A percentile compares a stretch with the other conserved stretches of the same genome.
phyloP scores from a whole-genome alignment of 2,797 vertebrate genomes.

The Parauchenoglanis ngamensis region DNA sequence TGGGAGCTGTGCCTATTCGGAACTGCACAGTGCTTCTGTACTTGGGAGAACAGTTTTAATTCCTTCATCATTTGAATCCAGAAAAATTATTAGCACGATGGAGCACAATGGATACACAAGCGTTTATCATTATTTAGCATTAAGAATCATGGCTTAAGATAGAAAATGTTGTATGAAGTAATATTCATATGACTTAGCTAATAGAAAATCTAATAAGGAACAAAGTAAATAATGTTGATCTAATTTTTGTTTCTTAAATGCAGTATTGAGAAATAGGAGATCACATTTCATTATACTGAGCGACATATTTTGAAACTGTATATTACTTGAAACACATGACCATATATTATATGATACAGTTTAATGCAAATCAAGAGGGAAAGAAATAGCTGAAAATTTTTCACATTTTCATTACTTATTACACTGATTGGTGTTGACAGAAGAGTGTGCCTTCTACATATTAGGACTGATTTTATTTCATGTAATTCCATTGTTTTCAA shows the following conservation, averaged over 20 bases:
- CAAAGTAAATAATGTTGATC: not conserved
- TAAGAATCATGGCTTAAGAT: not conserved
- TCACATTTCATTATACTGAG: not conserved
- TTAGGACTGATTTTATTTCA: constrained; percentile 59
- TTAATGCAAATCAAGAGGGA: constrained; percentile 8
- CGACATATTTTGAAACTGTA: not conserved
- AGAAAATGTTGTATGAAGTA: not conserved
- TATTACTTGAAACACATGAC: not conserved
- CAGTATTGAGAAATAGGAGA: not conserved
- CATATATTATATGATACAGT: not conserved
- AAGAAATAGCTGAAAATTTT: constrained; percentile 30
- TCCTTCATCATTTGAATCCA: not conserved
- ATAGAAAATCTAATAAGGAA: not conserved
- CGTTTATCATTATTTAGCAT: no score
- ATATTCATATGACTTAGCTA: not conserved
- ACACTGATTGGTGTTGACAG: constrained; percentile 45
- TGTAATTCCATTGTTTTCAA: constrained; percentile 59
- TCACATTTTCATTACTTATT: constrained; percentile 46
- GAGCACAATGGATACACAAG: not conserved
- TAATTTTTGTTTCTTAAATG: not conserved
- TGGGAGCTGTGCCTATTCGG: not conserved
- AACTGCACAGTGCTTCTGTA: not conserved
- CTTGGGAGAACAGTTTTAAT: not conserved
- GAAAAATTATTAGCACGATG: not conserved
- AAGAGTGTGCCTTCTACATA: constrained; percentile 49